Percentiles rank a stretch among this genome's conserved stretches.
phyloP scores from a whole-genome alignment of 2,888 invertebrate species.

The Drosophila tripunctata region DNA sequence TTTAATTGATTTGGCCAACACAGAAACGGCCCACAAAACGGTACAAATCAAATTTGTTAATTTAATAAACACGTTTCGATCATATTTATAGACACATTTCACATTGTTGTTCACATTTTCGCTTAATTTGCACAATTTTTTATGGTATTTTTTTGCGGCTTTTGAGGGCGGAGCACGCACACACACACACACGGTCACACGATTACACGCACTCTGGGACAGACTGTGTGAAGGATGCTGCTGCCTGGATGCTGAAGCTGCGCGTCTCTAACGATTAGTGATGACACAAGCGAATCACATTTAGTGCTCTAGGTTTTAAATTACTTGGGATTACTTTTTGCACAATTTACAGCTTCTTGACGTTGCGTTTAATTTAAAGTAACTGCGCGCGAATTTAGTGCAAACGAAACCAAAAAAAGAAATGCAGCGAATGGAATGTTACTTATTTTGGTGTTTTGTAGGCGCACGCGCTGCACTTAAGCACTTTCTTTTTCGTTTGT shows the following conservation, averaged over 20 bases:
- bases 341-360: neutral
- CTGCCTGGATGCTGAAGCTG: conserved; percentile 48
- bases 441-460: no score
- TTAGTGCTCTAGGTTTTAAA: neutral
- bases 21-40: neutral
- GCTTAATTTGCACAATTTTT: conserved; percentile 36
- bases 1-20: conserved; percentile 24
- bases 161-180: conserved; percentile 49
- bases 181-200: conserved; percentile 16
- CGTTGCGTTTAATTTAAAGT: neutral
- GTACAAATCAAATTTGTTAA: neutral
- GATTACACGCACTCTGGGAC: conserved; percentile 30
- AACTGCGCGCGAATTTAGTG: conserved; percentile 25
- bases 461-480: conserved; percentile 35
- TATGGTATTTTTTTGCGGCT: conserved; percentile 19
- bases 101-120: neutral
- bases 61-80: conserved; percentile 8
- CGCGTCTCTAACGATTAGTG: conserved; percentile 36
- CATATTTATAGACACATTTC: conserved; percentile 4
- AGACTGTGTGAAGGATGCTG: conserved; percentile 65
- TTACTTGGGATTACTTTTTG: neutral
- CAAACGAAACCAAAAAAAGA: neutral
- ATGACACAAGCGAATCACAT: conserved; percentile 31
- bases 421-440: conserved; percentile 15
- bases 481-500: neutral